These are phyloP conservation scores for Aeoliscus strigatus DNA, from an alignment of 2,797 vertebrate species.

Conservation along the genomic window DNA sequence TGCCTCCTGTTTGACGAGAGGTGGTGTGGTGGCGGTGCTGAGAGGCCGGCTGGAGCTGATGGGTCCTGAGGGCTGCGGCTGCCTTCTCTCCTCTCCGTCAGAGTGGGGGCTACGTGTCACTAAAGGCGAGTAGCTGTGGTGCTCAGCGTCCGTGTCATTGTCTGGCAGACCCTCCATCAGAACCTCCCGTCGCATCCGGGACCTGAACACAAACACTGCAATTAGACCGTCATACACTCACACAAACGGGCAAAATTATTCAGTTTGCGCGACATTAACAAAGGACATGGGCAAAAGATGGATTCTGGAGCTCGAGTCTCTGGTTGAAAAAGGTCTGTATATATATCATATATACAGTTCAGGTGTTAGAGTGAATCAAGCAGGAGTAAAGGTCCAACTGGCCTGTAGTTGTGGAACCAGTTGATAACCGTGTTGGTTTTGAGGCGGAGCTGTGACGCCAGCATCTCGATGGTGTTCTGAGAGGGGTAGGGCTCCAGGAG, in stretches of 20 bases:
- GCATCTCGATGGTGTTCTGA: slow-evolving; percentile 94
- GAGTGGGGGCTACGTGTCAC: slow-evolving; percentile 77
- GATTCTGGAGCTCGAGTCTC: too few species aligned
- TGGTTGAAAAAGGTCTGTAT: too few species aligned
- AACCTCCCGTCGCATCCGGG: slow-evolving; percentile 95
- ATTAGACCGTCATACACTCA: slow-evolving; percentile 20
- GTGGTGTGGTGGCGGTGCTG: slow-evolving; percentile 30
- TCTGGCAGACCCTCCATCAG: slow-evolving; percentile 89
- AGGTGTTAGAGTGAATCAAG: not conserved
- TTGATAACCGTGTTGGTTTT: slow-evolving; percentile 99
- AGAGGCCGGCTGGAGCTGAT: slow-evolving; percentile 34
- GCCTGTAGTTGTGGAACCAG: slow-evolving; percentile 99
- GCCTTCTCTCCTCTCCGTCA: slow-evolving; percentile 83
- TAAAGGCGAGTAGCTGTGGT: slow-evolving; percentile 72
- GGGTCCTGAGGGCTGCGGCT: slow-evolving; percentile 60
- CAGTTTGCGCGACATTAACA: too few species aligned
- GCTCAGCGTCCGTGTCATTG: slow-evolving; percentile 86
- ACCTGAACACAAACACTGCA: slow-evolving; percentile 74
- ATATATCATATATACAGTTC: not conserved
- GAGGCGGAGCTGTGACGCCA: slow-evolving; percentile 93
- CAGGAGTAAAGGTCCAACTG: slow-evolving; percentile 29
- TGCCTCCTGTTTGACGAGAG: slow-evolving; percentile 86
- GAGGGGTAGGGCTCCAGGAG: slow-evolving; percentile 95
- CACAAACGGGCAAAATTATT: not conserved
- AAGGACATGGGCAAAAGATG: too few species aligned